Evolutionary conservation across 2,888 invertebrate species (phyloP).

Genomic region (Dryocosmus kuriphilus): DNA sequence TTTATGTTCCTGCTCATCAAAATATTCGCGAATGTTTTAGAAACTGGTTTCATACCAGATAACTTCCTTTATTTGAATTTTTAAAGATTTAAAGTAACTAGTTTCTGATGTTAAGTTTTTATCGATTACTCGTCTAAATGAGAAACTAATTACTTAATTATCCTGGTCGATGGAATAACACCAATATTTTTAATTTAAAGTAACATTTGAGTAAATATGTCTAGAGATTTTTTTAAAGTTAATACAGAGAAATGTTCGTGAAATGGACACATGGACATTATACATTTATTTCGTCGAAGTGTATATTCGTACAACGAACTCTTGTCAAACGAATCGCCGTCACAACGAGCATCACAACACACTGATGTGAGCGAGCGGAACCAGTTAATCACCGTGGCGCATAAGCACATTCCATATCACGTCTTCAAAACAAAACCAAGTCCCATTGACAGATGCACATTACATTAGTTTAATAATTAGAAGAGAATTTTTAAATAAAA

Average conservation of each 20-base stretch:
- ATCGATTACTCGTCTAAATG: too few relatives aligned
- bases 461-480: background rate
- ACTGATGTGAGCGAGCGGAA: slow-evolving; percentile 12
- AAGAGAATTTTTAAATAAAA: background rate
- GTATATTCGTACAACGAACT: background rate
- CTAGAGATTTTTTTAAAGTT: background rate
- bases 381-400: slow-evolving; percentile 50
- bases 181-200: too few relatives aligned
- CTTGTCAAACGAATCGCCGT: slow-evolving; percentile 10
- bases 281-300: background rate
- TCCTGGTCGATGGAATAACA: too few relatives aligned
- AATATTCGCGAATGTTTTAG: background rate
- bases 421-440: background rate
- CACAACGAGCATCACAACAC: slow-evolving; percentile 37
- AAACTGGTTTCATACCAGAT: background rate
- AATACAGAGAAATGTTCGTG: background rate
- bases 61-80: background rate
- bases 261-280: background rate
- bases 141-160: too few relatives aligned
- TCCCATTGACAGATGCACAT: background rate
- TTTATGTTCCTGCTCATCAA: background rate
- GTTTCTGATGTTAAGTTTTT: too few relatives aligned
- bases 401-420: slow-evolving; percentile 49
- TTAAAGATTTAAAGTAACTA: background rate
- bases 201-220: background rate